Conservation (phyloP, 2,888 invertebrate genomes). For the Neoitamus cyanurus region DNA sequence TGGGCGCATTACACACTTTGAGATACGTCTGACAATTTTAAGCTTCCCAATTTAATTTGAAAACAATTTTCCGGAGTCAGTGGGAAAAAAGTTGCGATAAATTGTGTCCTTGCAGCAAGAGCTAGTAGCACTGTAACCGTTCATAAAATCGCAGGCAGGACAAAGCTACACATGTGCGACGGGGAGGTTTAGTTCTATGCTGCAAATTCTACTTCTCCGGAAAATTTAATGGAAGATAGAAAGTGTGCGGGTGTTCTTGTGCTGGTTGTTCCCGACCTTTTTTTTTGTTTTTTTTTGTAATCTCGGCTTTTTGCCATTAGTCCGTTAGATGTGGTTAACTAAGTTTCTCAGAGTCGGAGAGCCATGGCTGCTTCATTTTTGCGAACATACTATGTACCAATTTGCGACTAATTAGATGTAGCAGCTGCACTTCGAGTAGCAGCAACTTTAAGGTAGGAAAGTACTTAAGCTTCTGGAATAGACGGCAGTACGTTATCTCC, state of each 20-base stretch:
- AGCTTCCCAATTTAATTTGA: conserved; percentile 1
- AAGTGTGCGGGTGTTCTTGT: conserved; percentile 8
- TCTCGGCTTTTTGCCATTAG: not conserved
- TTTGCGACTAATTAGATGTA: not conserved
- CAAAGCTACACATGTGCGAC: not conserved
- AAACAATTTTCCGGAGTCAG: conserved; percentile 12
- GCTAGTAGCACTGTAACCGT: not conserved
- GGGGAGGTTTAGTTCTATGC: not conserved
- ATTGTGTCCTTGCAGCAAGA: not conserved
- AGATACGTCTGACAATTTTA: not conserved
- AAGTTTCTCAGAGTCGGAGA: not conserved
- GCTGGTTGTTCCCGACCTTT: not conserved
- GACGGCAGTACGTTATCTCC: not conserved
- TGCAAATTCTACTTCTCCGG: not conserved
- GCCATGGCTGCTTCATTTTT: not conserved
- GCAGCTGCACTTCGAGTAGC: not conserved
- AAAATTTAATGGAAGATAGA: conserved; percentile 5
- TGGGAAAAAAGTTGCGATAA: conserved; percentile 22
- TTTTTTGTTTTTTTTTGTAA: not conserved
- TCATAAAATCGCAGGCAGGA: conserved; percentile 12
- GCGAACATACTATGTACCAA: not conserved
- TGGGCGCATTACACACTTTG: not conserved
- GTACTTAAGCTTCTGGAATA: not conserved
- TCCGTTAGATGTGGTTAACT: conserved; percentile 13
- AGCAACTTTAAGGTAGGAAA: not conserved